These are phyloP conservation scores for Passerculus sandwichensis DNA, from an alignment of 2,797 vertebrate genomes.

Conservation along the genomic window DNA sequence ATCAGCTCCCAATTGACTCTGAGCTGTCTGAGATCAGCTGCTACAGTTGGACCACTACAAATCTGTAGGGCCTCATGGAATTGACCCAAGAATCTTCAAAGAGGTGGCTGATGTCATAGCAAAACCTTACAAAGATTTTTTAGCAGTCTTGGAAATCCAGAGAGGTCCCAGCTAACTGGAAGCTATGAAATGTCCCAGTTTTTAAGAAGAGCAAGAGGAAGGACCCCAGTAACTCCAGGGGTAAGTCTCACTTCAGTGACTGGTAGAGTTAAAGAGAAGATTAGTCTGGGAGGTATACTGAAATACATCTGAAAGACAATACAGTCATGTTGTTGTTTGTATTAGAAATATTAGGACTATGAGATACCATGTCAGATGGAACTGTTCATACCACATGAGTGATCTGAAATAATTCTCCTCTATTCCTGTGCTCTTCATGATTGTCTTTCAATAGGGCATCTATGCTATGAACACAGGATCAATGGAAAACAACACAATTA, in stretches of 20 bases:
- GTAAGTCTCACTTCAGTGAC: neutral
- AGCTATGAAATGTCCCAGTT: neutral
- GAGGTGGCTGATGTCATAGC: neutral
- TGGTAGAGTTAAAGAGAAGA: neutral
- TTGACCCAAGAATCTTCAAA: neutral
- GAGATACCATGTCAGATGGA: neutral
- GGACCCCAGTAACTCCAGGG: neutral
- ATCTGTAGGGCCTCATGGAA: neutral
- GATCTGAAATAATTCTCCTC: neutral
- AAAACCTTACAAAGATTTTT: neutral
- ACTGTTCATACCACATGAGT: neutral
- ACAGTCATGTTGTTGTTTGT: neutral
- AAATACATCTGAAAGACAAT: neutral
- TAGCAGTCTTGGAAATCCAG: neutral
- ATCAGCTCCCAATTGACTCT: neutral
- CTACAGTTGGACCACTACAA: neutral
- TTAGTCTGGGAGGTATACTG: neutral
- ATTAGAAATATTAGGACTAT: neutral
- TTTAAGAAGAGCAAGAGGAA: neutral
- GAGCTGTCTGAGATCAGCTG: neutral
- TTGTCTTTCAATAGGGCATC: neutral
- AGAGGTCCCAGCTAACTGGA: neutral
- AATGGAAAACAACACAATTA: neutral
- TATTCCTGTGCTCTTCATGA: neutral
- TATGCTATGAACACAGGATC: neutral